A percentile compares a stretch with the other conserved stretches of the same genome.
phyloP scores from a whole-genome alignment of 2,113 vertebrate genomes.

The Archocentrus centrarchus region DNA sequence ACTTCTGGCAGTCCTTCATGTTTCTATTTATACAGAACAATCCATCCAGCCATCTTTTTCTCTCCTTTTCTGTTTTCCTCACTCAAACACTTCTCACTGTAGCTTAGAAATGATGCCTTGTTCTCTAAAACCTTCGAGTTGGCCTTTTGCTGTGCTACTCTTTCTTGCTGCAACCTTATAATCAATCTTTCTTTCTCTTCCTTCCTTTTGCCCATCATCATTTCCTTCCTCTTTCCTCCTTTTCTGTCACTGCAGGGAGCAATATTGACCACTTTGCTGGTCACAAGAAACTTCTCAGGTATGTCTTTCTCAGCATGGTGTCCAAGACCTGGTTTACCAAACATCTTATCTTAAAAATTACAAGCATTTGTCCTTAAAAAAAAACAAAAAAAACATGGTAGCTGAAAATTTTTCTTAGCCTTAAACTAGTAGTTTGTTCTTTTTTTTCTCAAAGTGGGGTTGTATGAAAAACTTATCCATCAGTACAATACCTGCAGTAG shows the following conservation, averaged over 20 bases:
- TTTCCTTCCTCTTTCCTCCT: slow-evolving; percentile 41
- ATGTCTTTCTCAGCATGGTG: slow-evolving; percentile 66
- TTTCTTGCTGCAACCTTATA: slow-evolving; percentile 45
- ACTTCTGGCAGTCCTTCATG: slow-evolving; percentile 19
- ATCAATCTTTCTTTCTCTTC: slow-evolving; percentile 57
- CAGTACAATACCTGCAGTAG: slow-evolving; percentile 1
- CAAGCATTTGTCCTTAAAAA: not conserved
- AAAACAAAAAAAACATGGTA: not conserved
- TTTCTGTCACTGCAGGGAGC: slow-evolving; percentile 87
- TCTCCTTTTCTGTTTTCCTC: slow-evolving; percentile 1
- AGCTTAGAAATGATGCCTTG: slow-evolving; percentile 36
- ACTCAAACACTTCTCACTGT: not conserved
- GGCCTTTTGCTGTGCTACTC: slow-evolving; percentile 35
- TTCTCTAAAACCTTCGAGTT: slow-evolving; percentile 40
- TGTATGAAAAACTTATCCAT: not conserved
- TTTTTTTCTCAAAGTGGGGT: not conserved
- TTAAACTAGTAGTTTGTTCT: not conserved
- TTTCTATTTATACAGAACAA: slow-evolving; percentile 45
- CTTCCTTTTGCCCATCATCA: slow-evolving; percentile 33
- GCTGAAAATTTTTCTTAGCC: not conserved
- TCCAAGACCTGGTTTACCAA: slow-evolving; percentile 17
- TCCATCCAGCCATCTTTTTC: slow-evolving; percentile 7
- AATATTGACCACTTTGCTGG: slow-evolving; percentile 98
- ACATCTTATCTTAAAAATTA: slow-evolving; percentile 10
- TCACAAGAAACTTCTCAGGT: slow-evolving; percentile 99